These are phyloP conservation scores for Tillus elongatus DNA, from an alignment of 2,888 invertebrate species.

Conservation along the genomic window DNA sequence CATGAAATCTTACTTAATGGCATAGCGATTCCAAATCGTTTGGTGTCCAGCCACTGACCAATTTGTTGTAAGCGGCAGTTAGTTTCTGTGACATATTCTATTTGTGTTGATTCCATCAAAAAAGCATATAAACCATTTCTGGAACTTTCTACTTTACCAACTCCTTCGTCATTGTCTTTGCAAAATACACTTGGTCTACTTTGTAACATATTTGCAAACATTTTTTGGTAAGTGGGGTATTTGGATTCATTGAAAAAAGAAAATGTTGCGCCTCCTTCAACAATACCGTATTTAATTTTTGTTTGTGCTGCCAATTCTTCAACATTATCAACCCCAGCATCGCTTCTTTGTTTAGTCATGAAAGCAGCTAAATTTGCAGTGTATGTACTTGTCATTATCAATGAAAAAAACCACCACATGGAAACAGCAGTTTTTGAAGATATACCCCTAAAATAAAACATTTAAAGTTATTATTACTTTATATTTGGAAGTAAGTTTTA, in stretches of 20 bases:
- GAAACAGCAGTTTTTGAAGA: conserved; percentile 79
- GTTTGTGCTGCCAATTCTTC: conserved; percentile 86
- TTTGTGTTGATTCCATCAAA: conserved; percentile 88
- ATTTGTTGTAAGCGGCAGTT: conserved; percentile 75
- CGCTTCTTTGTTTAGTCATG: conserved; percentile 77
- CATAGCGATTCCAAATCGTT: conserved; percentile 86
- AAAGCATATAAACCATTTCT: conserved; percentile 78
- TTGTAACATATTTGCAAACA: conserved; percentile 84
- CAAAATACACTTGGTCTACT: conserved; percentile 71
- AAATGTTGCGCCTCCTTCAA: conserved; percentile 77
- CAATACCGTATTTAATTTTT: conserved; percentile 86
- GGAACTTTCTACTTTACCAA: conserved; percentile 67
- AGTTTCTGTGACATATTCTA: conserved; percentile 80
- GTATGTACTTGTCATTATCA: conserved; percentile 84
- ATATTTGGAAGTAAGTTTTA: no score
- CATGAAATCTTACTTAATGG: conserved; percentile 63
- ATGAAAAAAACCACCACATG: conserved; percentile 86
- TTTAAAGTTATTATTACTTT: no score
- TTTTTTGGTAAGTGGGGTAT: conserved; percentile 73
- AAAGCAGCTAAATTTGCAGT: conserved; percentile 90
- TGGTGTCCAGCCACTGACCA: conserved; percentile 71
- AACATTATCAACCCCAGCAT: conserved; percentile 75
- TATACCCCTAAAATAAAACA: conserved; percentile 53
- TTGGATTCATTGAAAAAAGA: conserved; percentile 84
- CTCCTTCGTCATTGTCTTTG: conserved; percentile 71